Percentiles rank a stretch among this genome's conserved stretches.
phyloP scores from a whole-genome alignment of 2,113 vertebrate species.

The Raja brachyura region DNA sequence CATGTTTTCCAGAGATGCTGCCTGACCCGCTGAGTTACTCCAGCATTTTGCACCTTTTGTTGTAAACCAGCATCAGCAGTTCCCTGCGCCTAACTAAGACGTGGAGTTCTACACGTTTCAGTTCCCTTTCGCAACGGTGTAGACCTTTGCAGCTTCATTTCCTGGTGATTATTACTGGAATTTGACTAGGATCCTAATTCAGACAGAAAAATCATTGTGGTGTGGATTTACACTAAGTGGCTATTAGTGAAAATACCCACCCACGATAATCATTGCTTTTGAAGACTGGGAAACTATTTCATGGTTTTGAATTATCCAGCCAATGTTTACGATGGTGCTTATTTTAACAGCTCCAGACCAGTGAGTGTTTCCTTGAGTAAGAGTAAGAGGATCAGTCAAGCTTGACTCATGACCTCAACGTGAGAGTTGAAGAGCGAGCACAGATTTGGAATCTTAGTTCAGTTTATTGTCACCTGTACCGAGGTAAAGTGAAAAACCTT shows the following conservation, averaged over 20 bases:
- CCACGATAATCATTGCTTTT: not conserved
- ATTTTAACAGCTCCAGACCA: not conserved
- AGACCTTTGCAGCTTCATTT: not conserved
- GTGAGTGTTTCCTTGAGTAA: not conserved
- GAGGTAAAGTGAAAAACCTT: too few relatives aligned
- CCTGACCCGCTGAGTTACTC: too few relatives aligned
- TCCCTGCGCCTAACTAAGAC: too few relatives aligned
- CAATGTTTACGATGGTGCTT: not conserved
- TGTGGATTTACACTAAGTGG: not conserved
- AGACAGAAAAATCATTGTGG: not conserved
- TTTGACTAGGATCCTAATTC: not conserved
- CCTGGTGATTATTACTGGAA: not conserved
- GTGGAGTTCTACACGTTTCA: not conserved
- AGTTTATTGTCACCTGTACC: too few relatives aligned
- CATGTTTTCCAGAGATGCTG: too few relatives aligned
- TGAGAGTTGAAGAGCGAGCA: too few relatives aligned
- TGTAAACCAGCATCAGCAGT: too few relatives aligned
- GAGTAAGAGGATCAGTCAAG: not conserved
- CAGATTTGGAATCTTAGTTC: too few relatives aligned
- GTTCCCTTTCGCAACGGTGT: not conserved
- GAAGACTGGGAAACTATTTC: not conserved
- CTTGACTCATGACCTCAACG: not conserved
- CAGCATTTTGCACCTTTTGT: too few relatives aligned
- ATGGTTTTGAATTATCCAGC: not conserved
- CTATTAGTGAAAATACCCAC: not conserved